These are phyloP conservation scores for Tolypeutes matacus DNA, from an alignment of 2,797 vertebrate species.

Conservation along the genomic window DNA sequence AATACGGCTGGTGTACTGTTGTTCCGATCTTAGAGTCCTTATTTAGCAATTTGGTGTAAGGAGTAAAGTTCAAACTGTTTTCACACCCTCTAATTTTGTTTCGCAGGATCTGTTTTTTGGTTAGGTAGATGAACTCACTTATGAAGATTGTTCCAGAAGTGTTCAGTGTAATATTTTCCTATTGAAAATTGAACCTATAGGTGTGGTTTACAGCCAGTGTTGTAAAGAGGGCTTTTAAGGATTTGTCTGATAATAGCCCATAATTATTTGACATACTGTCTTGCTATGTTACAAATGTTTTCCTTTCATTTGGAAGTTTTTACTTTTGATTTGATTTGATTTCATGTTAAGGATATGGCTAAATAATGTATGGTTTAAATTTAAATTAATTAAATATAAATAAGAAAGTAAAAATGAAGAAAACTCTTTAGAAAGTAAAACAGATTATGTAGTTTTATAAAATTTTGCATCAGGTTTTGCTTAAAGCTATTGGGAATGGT, in stretches of 20 bases:
- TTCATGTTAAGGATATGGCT: background rate
- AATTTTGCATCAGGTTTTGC: conserved; percentile 12
- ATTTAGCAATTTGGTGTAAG: conserved; percentile 32
- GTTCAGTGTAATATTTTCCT: conserved; percentile 61
- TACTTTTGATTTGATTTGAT: background rate
- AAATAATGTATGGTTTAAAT: background rate
- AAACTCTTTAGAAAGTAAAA: conserved; percentile 11
- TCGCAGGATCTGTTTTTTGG: conserved; percentile 68
- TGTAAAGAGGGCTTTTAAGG: conserved; percentile 63
- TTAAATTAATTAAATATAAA: conserved; percentile 45
- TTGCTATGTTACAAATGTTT: conserved; percentile 64
- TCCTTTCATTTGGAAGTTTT: conserved; percentile 37
- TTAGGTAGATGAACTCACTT: conserved; percentile 35
- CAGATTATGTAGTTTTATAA: background rate
- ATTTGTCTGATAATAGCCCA: conserved; percentile 74
- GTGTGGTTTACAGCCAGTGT: conserved; percentile 75
- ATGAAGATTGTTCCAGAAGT: conserved; percentile 19
- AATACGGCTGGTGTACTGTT: conserved; percentile 58
- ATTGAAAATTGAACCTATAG: conserved; percentile 69
- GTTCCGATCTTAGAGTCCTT: background rate
- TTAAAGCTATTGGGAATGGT: background rate
- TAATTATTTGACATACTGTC: conserved; percentile 75
- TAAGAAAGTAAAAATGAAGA: conserved; percentile 15
- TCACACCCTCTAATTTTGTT: conserved; percentile 73
- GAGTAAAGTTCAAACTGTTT: conserved; percentile 47